Evolutionary conservation across 2,888 invertebrate genomes (phyloP), one percentile per base, ranked within the genome.

Genomic region (Pediacus dermestoides): DNA sequence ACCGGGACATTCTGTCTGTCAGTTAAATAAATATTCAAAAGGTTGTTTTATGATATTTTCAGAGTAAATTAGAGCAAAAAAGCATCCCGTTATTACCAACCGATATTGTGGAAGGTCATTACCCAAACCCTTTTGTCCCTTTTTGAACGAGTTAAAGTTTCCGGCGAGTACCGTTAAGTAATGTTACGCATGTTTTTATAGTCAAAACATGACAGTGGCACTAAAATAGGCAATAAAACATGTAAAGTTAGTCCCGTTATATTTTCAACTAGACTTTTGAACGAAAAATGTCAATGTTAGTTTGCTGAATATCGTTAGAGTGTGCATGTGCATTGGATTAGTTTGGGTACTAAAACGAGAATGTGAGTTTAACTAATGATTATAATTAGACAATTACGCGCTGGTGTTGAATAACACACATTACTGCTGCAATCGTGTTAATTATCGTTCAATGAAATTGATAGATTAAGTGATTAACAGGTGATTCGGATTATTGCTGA

Each of bases 161-260:
- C 46, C 46, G 40, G 37, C 35, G 14, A 4, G 48, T 54, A 56
- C 61, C 61, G 64, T 66, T 63, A 62, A 50, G 60, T 52, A 61
- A 64, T 62, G 60, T 61, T 64, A 63, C 63, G 65, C 63, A 57
- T 60, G 61, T 64, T 66, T 60, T 64, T 64, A 60, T 63, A 57
- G 57, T 61, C 62, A 66, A 65, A 67, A 67, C 66, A 66, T 59
- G 61, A 60, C 60, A 55, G 46, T 55, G 59, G 56, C 52, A 53
- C 57, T 63, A 62, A 62, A 65, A 61, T 56, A 47, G 60, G 63
- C 46, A 62, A 64, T 65, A 65, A 64, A 67, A 62, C 61, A 63
- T 62, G 58, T 58, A 57, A 53, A 57, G 50, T 51, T 50, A 51
- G 54, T 60, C 49, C 64, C 63, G 63, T 64, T 64, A 63, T 52